Base-by-base conservation (phyloP, 2,113 vertebrate species). In the Xiphophorus maculatus region DNA sequence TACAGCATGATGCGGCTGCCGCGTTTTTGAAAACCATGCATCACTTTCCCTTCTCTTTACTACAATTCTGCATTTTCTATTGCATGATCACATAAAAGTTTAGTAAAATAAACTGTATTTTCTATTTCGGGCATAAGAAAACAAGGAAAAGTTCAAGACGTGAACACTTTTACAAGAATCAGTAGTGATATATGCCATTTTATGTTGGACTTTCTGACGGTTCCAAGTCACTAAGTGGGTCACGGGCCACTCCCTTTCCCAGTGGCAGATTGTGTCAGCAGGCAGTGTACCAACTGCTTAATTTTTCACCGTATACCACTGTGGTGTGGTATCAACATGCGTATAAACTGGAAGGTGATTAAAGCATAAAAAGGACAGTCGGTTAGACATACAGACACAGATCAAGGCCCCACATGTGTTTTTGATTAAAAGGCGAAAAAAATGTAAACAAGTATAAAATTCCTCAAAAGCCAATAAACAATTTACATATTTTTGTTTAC, bases 181-280 rank as follows among this genome's bases (percentile, higher is more conserved):
- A 48, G 44, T 48, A 48, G 15, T 17, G 4, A 19, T 1, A 48
- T 5, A 19, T 69, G 37, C 27, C 40, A 13, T 64, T 80, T 5
- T 65, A 48, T 69, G 44, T 51, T 74, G 70, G 62, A 75, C 64
- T 64, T 62, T 6, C 63, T 29, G 6, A 4, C 32, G 73, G 65
- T 73, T 84, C 54, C 73, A 44, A 86, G 84, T 81, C 82, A 81
- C 84, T 81, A 90, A 91, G 68, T 90, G 82, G 90, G 89, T 91
- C 87, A 91, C 61, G 65, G 69, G 66, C 80, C 71, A 85, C 82
- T 86, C 86, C 73, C 64, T 63, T 79, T 91, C 77, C 83, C 84
- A 79, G 66, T 88, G 75, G 86, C 89, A 88, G 87, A 87, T 87
- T 89, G 90, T 89, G 76, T 87, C 82, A 83, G 84, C 76, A 83